Base-by-base conservation (phyloP, 2,113 vertebrate genomes). In the Tamias sibiricus region DNA sequence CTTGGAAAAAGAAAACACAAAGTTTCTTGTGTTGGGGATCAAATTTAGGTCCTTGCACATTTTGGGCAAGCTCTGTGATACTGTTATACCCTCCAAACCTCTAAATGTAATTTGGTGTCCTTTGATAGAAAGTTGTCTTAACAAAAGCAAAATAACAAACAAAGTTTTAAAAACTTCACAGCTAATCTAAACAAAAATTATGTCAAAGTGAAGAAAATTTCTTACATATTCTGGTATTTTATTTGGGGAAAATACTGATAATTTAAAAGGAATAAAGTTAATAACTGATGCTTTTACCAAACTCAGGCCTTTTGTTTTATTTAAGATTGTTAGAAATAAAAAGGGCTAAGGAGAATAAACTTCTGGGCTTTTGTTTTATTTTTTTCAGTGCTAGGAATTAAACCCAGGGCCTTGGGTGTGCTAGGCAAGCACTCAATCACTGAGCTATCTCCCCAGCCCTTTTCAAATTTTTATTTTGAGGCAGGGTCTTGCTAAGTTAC, bases 211-310 rank as follows among this genome's bases (percentile, higher is more conserved):
- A 86, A 74, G 42, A 90, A 64, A 69, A 64, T 92, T 80, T 94
- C n/a, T 71, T 54, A 2, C 1, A 7, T 88, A 26, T 90, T 44
- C 6, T 17, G 17, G 44, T 76, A 85, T 1, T 44, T 89, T 86
- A 80, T 49, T 79, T 54, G 16, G n/a, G 37, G 0, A 3, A 35
- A 57, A 87, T 40, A 24, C n/a, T 64, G 4, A 71, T 37, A 71
- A 3, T 76, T 91, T 94, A 12, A 91, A 82, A 76, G 76, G 54
- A 90, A 7, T 71, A 75, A 40, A 94, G 89, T 76, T 90, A 86
- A 68, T 62, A 97, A 90, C 57, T 52, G 11, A 24, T 86, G 64
- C 5, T 87, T 93, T 89, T 89, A 59, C 4, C 93, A 16, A 82
- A 85, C 30, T 84, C 11, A 47, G 24, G 4, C 26, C 66, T 89